These are phyloP conservation scores for Arrhamphus sclerolepis DNA, from an alignment of 2,797 vertebrate genomes.

Conservation along the genomic window DNA sequence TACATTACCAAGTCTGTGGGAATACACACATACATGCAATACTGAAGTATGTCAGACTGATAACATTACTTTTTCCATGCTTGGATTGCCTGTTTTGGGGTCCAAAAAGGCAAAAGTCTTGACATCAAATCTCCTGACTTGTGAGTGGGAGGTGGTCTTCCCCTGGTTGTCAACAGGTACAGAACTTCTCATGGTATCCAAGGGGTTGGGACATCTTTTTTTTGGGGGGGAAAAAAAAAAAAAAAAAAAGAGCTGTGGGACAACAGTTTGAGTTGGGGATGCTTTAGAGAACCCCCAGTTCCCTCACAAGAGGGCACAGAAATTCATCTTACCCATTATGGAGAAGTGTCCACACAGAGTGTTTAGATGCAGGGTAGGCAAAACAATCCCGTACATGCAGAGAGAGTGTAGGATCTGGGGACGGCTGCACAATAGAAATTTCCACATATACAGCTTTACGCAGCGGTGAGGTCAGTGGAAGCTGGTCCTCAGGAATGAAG, in stretches of 20 bases:
- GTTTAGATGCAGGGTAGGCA: conserved; percentile 72
- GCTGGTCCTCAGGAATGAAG: conserved; percentile 62
- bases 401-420: conserved; percentile 63
- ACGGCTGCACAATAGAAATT: conserved; percentile 65
- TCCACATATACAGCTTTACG: conserved; percentile 64
- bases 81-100: conserved; percentile 61
- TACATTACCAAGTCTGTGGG: neutral
- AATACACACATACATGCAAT: neutral
- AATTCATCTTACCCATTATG: conserved; percentile 60
- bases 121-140: conserved; percentile 74
- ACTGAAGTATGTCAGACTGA: neutral
- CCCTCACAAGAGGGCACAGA: too few species aligned
- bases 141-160: conserved; percentile 56
- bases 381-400: conserved; percentile 75
- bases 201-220: conserved; percentile 71
- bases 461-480: conserved; percentile 65
- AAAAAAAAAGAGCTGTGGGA: too few species aligned
- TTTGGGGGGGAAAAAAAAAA: neutral
- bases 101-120: conserved; percentile 78
- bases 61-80: conserved; percentile 65
- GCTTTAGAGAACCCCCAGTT: too few species aligned
- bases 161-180: conserved; percentile 55
- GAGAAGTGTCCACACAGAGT: conserved; percentile 77
- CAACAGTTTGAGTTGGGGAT: too few species aligned
- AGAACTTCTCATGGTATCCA: conserved; percentile 71